Evolutionary conservation across 1,140 invertebrate genomes (phyloP), one percentile per base, ranked within the genome.

Genomic region (Mamestra configurata): DNA sequence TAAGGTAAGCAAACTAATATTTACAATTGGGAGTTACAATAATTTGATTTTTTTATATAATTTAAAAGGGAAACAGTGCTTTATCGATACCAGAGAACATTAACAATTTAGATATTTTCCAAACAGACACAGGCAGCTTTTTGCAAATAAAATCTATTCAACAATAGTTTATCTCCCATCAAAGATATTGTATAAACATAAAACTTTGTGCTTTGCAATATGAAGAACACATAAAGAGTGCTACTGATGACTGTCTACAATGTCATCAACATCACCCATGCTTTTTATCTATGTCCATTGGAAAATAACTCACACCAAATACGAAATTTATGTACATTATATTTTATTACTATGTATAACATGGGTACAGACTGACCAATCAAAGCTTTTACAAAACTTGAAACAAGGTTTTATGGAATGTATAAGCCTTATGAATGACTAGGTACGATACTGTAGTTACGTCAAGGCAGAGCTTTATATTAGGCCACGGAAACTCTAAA

Each of bases 1-100:
- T 88, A 90, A 80, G 89, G 86, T 81, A 92, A 93, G 90, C 90
- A 88, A 93, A 93, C 89, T 92, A 93, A 93, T 94, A 94, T 94
- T 93, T 94, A 94, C 93, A 94, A 90, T 85, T 88, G 82, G 84
- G 85, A 89, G 79, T 86, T 79, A 84, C 79, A 86, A 82, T 49
- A 43, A 64, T 75, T 77, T 79, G 43, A 57, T 51, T 57, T 51
- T 40, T 35, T 72, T 70, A 49, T 46, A 64, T 70, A 61, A 71
- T 51, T 64, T 64, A 61, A 76, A 59, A 72, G 35, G 40, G 24
- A 20, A 71, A 79, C 68, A 59, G 66, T 72, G 68, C 55, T 72
- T 79, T 71, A 72, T 61, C 20, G 8, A 61, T 79, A 79, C 51
- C 77, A 70, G 53, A 79, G 27, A 77, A 66, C 40, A 49, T 79